Percentiles rank a stretch among this genome's conserved stretches.
Conservation (phyloP, 2,888 invertebrate genomes). For the Nineta flava region DNA sequence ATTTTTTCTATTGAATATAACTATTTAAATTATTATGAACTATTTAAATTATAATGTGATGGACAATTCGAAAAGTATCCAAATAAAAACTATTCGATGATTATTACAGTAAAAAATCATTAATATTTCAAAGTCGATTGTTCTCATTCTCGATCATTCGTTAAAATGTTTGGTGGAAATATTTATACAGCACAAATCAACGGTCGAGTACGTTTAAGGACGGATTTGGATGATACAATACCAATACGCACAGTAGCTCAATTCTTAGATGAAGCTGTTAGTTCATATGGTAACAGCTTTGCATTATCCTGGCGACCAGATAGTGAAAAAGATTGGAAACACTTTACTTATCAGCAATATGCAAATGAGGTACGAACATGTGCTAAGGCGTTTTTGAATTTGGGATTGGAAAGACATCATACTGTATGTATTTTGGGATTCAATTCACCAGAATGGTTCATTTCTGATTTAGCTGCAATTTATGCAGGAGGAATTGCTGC, state of each 20-base stretch:
- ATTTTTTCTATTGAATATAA: too few species aligned
- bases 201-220: background rate
- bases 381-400: constrained; percentile 72
- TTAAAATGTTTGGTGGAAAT: too few species aligned
- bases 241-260: background rate
- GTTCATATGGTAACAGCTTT: background rate
- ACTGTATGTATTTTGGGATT: constrained; percentile 84
- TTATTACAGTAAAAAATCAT: too few species aligned
- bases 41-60: too few species aligned
- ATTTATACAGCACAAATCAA: background rate
- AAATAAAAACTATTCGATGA: too few species aligned
- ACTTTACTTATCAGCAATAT: constrained; percentile 36
- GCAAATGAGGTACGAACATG: constrained; percentile 54
- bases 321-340: background rate
- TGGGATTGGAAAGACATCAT: constrained; percentile 64
- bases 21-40: too few species aligned
- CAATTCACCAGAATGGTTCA: constrained; percentile 81
- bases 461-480: constrained; percentile 71
- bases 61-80: too few species aligned
- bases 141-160: too few species aligned
- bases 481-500: constrained; percentile 76
- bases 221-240: background rate
- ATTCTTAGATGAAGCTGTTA: background rate
- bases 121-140: too few species aligned
- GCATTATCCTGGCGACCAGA: background rate